Conservation (phyloP, 64 coral and sea anemone genomes). For the Stichodactyla mertensii region DNA sequence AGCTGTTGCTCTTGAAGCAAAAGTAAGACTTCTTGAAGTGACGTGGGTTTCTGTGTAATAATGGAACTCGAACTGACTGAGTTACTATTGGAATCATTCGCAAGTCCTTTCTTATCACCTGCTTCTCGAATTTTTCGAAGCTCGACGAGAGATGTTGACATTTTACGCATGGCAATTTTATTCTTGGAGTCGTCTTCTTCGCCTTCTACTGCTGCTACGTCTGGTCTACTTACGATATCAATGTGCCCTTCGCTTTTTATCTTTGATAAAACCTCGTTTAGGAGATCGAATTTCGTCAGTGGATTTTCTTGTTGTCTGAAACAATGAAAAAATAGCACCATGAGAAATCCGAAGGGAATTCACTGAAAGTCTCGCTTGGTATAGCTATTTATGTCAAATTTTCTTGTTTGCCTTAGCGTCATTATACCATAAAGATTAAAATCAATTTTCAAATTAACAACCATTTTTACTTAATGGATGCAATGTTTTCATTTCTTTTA, state of each 20-base stretch:
- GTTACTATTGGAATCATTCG: background rate
- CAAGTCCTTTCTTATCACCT: background rate
- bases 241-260: constrained; percentile 22
- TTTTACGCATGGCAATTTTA: background rate
- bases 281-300: background rate
- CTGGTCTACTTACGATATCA: background rate
- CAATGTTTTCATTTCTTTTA: no score
- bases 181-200: background rate
- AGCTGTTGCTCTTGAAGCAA: constrained; percentile 81
- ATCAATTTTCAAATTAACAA: no score
- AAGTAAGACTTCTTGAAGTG: constrained; percentile 66
- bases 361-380: no score
- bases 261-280: constrained; percentile 11
- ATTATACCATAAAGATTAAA: no score
- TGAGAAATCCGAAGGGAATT: no score
- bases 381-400: no score
- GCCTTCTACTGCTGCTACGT: background rate
- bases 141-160: background rate
- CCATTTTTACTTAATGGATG: no score
- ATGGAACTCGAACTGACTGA: background rate
- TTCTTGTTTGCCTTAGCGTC: no score
- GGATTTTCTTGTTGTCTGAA: background rate
- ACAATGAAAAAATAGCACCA: background rate
- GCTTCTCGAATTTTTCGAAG: constrained; percentile 12
- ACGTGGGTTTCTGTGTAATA: constrained; percentile 47